Conservation (phyloP, 1,140 invertebrate genomes). For the Aphaenogaster ashmeadi region DNA sequence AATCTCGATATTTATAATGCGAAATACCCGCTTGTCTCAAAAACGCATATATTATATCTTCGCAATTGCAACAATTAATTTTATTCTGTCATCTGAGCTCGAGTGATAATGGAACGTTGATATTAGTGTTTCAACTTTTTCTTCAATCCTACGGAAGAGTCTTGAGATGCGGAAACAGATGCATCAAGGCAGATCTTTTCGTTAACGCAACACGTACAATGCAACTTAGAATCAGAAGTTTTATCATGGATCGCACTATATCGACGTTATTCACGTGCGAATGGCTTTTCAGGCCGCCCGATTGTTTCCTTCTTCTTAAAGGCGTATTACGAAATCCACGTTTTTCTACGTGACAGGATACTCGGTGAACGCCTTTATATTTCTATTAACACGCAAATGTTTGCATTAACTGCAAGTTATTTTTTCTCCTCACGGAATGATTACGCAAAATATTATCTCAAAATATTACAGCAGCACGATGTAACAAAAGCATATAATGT, state of each 20-base stretch:
- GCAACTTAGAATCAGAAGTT: constrained; percentile 2
- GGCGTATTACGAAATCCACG: constrained; percentile 80
- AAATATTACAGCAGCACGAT: not conserved
- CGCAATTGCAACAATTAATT: not conserved
- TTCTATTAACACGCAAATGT: constrained; percentile 15
- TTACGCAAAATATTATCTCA: constrained; percentile 7
- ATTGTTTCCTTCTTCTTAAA: constrained; percentile 77
- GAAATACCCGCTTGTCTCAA: not conserved
- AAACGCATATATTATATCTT: constrained; percentile 5
- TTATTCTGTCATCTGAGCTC: not conserved
- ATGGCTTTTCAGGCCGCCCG: constrained; percentile 80
- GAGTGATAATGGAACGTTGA: not conserved
- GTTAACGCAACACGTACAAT: not conserved
- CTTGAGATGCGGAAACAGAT: constrained; percentile 7
- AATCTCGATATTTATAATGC: not conserved
- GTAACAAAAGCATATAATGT: not conserved
- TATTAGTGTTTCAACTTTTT: not conserved
- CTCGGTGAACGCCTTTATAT: constrained; percentile 59
- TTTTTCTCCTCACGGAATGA: not conserved
- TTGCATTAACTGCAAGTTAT: not conserved
- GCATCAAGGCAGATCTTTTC: not conserved
- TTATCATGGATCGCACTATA: constrained; percentile 50
- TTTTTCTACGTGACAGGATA: constrained; percentile 67
- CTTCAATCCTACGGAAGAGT: not conserved
- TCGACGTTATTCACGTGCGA: constrained; percentile 78